Evolutionary conservation across 2,797 vertebrate species (phyloP).

Genomic region (Crocodylus rhombifer): DNA sequence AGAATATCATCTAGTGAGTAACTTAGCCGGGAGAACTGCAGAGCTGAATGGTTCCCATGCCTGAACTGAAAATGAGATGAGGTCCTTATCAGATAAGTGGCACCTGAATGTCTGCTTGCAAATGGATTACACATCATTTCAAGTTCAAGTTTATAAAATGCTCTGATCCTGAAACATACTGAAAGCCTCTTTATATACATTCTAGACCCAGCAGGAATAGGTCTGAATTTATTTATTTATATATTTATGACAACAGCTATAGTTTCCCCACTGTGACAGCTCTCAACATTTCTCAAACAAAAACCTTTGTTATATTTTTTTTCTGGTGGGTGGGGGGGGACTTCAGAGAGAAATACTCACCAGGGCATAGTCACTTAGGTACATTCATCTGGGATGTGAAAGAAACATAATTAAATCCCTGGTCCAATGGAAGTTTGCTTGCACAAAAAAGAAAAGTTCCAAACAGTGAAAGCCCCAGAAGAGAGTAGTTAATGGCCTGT

Average conservation of each 20-base stretch:
- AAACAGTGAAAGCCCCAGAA: neutral
- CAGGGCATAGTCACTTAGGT: neutral
- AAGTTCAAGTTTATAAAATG: neutral
- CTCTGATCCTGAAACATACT: neutral
- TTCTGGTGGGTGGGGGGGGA: too few relatives aligned
- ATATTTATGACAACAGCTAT: too few relatives aligned
- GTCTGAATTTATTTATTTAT: neutral
- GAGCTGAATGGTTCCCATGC: neutral
- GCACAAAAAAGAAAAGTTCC: neutral
- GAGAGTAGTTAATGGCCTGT: neutral
- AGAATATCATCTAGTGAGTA: neutral
- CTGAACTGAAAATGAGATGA: neutral
- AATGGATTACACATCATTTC: neutral
- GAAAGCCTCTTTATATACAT: neutral
- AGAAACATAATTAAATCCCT: neutral
- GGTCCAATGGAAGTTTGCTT: neutral
- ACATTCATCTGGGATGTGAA: neutral
- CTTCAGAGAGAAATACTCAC: neutral
- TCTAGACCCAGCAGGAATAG: neutral
- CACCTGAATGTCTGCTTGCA: neutral
- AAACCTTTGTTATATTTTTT: neutral
- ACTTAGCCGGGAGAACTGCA: neutral
- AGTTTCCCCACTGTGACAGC: too few relatives aligned
- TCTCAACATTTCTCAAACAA: neutral
- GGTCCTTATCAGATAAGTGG: neutral